Conservation (phyloP, 2,113 vertebrate genomes). For the Nothocercus julius region DNA sequence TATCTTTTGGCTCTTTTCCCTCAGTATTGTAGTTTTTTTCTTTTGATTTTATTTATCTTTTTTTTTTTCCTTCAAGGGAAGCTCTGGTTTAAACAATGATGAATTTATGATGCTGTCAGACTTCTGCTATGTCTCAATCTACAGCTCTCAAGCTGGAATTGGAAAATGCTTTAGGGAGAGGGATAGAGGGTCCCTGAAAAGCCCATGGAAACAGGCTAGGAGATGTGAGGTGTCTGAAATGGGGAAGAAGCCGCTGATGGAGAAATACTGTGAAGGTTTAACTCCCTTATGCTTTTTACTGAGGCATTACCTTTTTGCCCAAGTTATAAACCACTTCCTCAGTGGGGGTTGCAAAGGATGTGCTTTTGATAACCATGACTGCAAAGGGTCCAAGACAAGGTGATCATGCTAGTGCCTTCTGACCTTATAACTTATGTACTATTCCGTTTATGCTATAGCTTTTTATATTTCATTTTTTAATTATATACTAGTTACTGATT, state of each 20-base stretch:
- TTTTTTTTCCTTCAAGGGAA: not conserved
- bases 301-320: not conserved
- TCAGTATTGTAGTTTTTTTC: not conserved
- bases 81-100: not conserved
- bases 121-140: not conserved
- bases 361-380: not conserved
- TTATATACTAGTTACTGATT: not conserved
- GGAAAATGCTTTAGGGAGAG: not conserved
- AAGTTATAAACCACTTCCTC: fast-evolving
- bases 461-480: not conserved
- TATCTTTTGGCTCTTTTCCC: not conserved
- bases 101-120: not conserved
- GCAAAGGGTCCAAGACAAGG: not conserved
- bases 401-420: fast-evolving
- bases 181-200: not conserved
- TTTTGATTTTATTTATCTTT: no score
- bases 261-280: not conserved
- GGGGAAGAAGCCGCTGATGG: not conserved
- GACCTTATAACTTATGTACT: not conserved
- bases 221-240: not conserved
- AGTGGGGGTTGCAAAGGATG: not conserved
- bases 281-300: not conserved
- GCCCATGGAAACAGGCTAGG: not conserved
- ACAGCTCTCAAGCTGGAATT: not conserved
- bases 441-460: fast-evolving